Evolutionary conservation across 2,113 vertebrate species (phyloP).

Genomic region (Pholis gunnellus): DNA sequence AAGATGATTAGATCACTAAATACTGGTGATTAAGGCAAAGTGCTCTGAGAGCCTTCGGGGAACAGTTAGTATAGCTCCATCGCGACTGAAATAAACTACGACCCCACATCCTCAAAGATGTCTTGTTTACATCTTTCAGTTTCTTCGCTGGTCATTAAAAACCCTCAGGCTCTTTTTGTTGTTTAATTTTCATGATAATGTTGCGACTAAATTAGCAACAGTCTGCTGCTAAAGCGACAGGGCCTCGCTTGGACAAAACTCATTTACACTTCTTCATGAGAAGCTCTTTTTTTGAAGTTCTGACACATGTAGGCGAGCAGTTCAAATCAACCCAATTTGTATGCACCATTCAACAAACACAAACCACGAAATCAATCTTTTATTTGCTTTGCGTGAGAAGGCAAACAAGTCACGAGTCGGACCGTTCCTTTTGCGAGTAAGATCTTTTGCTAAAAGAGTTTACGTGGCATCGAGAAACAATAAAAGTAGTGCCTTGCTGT

Average conservation of each 20-base stretch:
- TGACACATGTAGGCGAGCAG: neutral
- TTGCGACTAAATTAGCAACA: neutral
- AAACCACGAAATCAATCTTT: neutral
- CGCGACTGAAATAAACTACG: neutral
- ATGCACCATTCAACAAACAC: neutral
- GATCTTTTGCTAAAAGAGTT: neutral
- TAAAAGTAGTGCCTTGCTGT: neutral
- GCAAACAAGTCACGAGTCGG: neutral
- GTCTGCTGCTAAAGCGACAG: neutral
- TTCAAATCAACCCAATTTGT: neutral
- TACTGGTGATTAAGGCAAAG: constrained; percentile 26
- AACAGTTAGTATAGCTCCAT: neutral
- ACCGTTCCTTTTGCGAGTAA: neutral
- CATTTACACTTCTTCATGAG: neutral
- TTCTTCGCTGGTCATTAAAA: too few species aligned
- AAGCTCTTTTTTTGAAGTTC: neutral
- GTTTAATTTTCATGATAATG: neutral
- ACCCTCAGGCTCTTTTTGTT: neutral
- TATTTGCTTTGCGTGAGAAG: neutral
- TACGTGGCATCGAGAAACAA: neutral
- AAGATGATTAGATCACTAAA: constrained; percentile 29
- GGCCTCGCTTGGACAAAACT: neutral
- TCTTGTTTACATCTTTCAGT: neutral
- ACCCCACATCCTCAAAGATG: neutral
- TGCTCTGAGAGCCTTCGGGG: neutral